Percentiles rank a stretch among this genome's conserved stretches.
phyloP scores from a whole-genome alignment of 2,888 invertebrate species.

The Eilema sororculum region DNA sequence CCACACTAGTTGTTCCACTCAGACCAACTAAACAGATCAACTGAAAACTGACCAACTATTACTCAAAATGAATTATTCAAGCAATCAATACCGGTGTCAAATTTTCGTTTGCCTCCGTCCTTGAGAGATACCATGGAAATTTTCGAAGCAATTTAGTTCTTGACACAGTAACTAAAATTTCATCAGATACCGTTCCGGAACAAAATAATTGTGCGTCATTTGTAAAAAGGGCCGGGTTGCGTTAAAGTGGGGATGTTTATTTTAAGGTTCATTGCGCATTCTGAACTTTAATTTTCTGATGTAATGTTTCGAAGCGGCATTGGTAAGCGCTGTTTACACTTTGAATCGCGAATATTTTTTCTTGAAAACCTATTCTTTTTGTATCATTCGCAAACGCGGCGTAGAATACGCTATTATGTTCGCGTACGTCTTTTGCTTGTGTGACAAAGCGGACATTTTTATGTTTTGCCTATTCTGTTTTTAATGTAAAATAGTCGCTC shows the following conservation, averaged over 20 bases:
- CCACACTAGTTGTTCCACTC: no score
- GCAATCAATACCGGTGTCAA: not conserved
- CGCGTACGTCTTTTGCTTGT: not conserved
- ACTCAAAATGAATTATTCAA: not conserved
- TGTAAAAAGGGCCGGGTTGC: conserved; percentile 35
- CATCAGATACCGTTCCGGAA: conserved; percentile 31
- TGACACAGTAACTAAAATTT: conserved; percentile 21
- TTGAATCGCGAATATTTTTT: not conserved
- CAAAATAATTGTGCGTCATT: conserved; percentile 43
- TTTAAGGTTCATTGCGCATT: not conserved
- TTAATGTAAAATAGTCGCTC: not conserved
- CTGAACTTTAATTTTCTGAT: conserved; percentile 10
- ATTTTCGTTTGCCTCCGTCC: not conserved
- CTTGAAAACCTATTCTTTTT: not conserved
- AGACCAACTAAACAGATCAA: no score
- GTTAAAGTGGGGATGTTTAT: conserved; percentile 13
- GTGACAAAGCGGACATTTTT: not conserved
- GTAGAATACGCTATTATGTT: not conserved
- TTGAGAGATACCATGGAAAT: no score
- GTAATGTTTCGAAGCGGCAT: no score
- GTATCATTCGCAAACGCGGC: not conserved
- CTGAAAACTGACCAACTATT: no score
- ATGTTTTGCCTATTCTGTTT: not conserved
- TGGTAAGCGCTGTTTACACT: not conserved
- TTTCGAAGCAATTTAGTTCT: no score